These are phyloP conservation scores for Rhyacichthys aspro DNA, from an alignment of 2,797 vertebrate species.

Conservation along the genomic window DNA sequence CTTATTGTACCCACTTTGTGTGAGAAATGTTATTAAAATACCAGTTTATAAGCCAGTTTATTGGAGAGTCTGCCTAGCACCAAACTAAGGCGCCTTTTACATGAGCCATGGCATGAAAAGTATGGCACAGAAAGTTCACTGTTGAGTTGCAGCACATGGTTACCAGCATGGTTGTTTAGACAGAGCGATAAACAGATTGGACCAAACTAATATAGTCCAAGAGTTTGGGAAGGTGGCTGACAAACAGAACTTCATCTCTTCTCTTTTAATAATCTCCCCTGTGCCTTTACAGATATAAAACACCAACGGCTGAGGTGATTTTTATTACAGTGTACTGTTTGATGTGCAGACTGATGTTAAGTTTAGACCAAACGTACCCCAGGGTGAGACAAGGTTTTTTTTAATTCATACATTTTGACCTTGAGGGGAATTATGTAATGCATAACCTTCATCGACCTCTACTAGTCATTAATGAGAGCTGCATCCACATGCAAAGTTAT, in stretches of 20 bases:
- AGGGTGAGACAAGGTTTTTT: slow-evolving; percentile 23
- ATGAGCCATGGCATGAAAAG: slow-evolving; percentile 42
- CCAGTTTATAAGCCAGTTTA: slow-evolving; percentile 37
- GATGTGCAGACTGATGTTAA: slow-evolving; percentile 29
- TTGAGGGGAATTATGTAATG: slow-evolving; percentile 30
- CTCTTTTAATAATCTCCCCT: slow-evolving; percentile 58
- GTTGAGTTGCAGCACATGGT: slow-evolving; percentile 45
- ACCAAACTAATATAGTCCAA: slow-evolving; percentile 49
- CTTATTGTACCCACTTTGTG: slow-evolving; percentile 30
- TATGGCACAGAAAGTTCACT: slow-evolving; percentile 36
- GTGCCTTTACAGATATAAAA: slow-evolving; percentile 43
- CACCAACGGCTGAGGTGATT: slow-evolving; percentile 39
- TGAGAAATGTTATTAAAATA: slow-evolving; percentile 37
- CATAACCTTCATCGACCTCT: slow-evolving; percentile 22
- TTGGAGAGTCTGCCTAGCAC: slow-evolving; percentile 39
- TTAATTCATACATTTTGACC: slow-evolving; percentile 28
- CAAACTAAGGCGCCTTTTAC: slow-evolving; percentile 34
- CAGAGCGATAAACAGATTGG: slow-evolving; percentile 46
- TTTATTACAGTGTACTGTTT: slow-evolving; percentile 42
- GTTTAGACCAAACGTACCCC: slow-evolving; percentile 33
- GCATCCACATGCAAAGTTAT: slow-evolving; percentile 13
- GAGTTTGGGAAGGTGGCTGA: slow-evolving; percentile 50
- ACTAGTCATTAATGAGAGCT: slow-evolving; percentile 6
- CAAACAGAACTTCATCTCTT: slow-evolving; percentile 42
- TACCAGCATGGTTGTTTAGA: slow-evolving; percentile 54